Conservation (phyloP, 2,888 invertebrate genomes). For the Cremastinae sp. region DNA sequence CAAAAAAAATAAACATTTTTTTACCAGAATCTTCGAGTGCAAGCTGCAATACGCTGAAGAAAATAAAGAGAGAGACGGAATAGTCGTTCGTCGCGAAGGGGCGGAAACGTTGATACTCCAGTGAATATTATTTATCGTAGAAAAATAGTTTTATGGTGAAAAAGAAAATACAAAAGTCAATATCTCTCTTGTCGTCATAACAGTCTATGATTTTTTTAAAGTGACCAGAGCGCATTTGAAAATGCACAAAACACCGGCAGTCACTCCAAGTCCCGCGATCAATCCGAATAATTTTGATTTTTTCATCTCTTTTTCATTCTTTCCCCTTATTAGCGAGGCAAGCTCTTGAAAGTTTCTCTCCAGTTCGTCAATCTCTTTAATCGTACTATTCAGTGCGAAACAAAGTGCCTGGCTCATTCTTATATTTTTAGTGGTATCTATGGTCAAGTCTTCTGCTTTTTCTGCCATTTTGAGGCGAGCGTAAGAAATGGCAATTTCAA, state of each 20-base stretch:
- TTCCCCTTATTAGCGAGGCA: conserved; percentile 20
- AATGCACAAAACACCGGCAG: conserved; percentile 34
- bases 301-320: neutral
- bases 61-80: conserved; percentile 82
- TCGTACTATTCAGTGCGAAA: conserved; percentile 40
- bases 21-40: conserved; percentile 81
- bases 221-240: conserved; percentile 17
- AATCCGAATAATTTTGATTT: conserved; percentile 10
- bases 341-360: conserved; percentile 59
- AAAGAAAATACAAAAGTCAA: conserved; percentile 7
- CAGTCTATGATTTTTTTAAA: conserved; percentile 20
- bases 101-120: conserved; percentile 84
- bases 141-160: conserved; percentile 9
- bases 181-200: neutral
- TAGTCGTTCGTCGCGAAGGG: conserved; percentile 84
- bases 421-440: conserved; percentile 63
- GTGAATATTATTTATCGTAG: conserved; percentile 54
- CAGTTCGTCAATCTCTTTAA: conserved; percentile 64
- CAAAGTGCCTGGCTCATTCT: conserved; percentile 66
- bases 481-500: conserved; percentile 66
- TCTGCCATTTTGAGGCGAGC: conserved; percentile 61
- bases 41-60: conserved; percentile 83
- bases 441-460: conserved; percentile 59
- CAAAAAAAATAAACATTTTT: conserved; percentile 14
- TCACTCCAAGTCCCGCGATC: conserved; percentile 48